phyloP scores from a whole-genome alignment of 53 echinoderm and acorn worm genomes.

The Crossaster papposus region DNA sequence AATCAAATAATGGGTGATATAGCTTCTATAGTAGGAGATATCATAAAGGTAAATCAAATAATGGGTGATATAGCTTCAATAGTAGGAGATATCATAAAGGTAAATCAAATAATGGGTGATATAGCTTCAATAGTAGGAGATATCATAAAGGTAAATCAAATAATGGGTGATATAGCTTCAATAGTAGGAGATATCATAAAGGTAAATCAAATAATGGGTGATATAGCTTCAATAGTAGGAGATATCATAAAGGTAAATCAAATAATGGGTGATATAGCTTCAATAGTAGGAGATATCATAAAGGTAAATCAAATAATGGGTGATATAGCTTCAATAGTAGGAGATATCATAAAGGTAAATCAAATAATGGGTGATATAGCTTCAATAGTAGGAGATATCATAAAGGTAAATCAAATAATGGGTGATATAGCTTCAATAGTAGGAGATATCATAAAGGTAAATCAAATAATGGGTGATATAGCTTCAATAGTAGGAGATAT shows the following conservation, averaged over 20 bases:
- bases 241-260: slow-evolving; percentile 83
- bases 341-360: slow-evolving; percentile 85
- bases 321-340: slow-evolving; percentile 88
- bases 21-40: slow-evolving; percentile 90
- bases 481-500: slow-evolving; percentile 93
- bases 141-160: slow-evolving; percentile 77
- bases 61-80: slow-evolving; percentile 76
- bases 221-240: slow-evolving; percentile 86
- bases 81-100: slow-evolving; percentile 88
- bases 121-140: slow-evolving; percentile 91
- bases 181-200: slow-evolving; percentile 89
- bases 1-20: neutral
- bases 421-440: slow-evolving; percentile 86
- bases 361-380: slow-evolving; percentile 60
- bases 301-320: slow-evolving; percentile 64
- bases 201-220: slow-evolving; percentile 53
- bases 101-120: slow-evolving; percentile 40
- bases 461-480: slow-evolving; percentile 34
- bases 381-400: slow-evolving; percentile 87
- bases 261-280: slow-evolving; percentile 68
- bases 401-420: slow-evolving; percentile 68
- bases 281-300: slow-evolving; percentile 87
- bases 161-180: slow-evolving; percentile 69
- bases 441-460: slow-evolving; percentile 87
- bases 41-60: slow-evolving; percentile 75